These are phyloP conservation scores for Cololabis saira DNA, from an alignment of 2,113 vertebrate genomes.

Conservation along the genomic window DNA sequence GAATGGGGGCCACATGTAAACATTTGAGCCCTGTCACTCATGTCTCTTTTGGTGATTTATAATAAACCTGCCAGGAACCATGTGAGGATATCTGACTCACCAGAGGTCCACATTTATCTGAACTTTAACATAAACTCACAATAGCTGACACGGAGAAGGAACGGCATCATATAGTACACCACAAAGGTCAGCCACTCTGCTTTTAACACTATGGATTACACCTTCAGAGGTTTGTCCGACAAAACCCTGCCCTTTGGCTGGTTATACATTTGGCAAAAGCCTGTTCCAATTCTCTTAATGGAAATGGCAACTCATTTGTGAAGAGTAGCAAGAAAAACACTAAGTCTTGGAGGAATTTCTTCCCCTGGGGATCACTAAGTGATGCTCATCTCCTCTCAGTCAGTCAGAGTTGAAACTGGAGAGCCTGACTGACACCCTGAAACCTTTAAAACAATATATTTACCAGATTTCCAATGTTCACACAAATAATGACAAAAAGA, in stretches of 20 bases:
- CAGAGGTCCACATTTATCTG: not conserved
- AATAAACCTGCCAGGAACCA: conserved; percentile 20
- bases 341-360: conserved; percentile 83
- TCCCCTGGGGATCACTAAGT: conserved; percentile 78
- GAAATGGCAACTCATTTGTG: conserved; percentile 62
- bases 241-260: conserved; percentile 60
- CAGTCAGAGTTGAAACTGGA: conserved; percentile 70
- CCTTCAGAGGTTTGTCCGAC: conserved; percentile 63
- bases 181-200: conserved; percentile 51
- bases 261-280: conserved; percentile 32
- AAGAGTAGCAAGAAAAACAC: conserved; percentile 68
- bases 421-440: conserved; percentile 60
- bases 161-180: conserved; percentile 19
- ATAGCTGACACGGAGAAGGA: not conserved
- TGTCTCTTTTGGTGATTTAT: conserved; percentile 57
- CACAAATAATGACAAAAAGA: not conserved
- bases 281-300: conserved; percentile 50
- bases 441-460: conserved; percentile 32
- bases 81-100: not conserved
- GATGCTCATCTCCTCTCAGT: conserved; percentile 71
- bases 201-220: conserved; percentile 71
- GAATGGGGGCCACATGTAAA: conserved; percentile 79
- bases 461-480: conserved; percentile 6
- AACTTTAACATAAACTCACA: not conserved
- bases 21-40: conserved; percentile 75